These are phyloP conservation scores for Propsilocerus akamusi DNA, from an alignment of 1,140 invertebrate genomes.

Conservation along the genomic window DNA sequence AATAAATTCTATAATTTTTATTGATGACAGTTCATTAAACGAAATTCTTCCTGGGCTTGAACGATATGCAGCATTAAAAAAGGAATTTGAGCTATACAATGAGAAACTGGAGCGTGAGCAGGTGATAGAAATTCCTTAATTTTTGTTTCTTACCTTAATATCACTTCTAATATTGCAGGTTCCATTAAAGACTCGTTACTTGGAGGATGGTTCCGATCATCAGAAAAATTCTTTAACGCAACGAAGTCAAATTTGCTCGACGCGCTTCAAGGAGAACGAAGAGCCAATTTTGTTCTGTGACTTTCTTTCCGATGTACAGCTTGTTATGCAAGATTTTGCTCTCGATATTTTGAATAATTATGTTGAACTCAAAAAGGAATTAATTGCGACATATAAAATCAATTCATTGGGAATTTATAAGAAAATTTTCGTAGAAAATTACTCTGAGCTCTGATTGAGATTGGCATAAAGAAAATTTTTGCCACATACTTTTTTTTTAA, in stretches of 20 bases:
- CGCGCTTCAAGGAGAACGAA: constrained; percentile 15
- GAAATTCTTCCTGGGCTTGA: neutral
- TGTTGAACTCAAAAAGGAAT: neutral
- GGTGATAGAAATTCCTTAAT: constrained; percentile 46
- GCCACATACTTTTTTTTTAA: no score
- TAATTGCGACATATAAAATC: neutral
- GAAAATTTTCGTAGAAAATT: neutral
- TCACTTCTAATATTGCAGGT: neutral
- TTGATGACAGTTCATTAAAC: neutral
- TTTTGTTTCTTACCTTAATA: neutral
- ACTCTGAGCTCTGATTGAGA: neutral
- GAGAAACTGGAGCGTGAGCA: constrained; percentile 45
- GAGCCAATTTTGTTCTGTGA: constrained; percentile 23
- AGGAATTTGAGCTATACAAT: neutral
- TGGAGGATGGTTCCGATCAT: constrained; percentile 8
- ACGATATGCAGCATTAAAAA: neutral
- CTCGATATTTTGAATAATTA: neutral
- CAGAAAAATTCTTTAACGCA: constrained; percentile 17
- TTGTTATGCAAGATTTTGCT: neutral
- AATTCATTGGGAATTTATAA: neutral
- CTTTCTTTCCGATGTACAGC: constrained; percentile 22
- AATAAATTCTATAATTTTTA: neutral
- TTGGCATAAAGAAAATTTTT: neutral
- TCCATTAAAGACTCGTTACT: constrained; percentile 11
- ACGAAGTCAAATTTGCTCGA: constrained; percentile 22